Evolutionary conservation across 2,797 vertebrate genomes (phyloP).

Genomic region (Salmo trutta): DNA sequence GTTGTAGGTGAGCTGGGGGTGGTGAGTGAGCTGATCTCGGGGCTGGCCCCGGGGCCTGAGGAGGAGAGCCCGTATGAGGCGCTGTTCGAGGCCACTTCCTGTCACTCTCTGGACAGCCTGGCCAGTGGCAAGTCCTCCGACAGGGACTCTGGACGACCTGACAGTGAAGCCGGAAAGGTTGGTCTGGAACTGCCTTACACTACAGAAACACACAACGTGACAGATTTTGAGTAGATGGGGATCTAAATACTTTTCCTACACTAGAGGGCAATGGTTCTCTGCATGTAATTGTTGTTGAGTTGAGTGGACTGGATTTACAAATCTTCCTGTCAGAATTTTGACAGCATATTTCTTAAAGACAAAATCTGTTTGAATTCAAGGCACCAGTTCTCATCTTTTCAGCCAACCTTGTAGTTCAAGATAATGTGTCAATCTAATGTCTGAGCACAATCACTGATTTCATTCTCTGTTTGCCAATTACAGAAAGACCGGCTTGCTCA

Average conservation of each 20-base stretch:
- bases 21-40: slow-evolving; percentile 82
- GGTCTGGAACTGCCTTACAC: slow-evolving; percentile 9
- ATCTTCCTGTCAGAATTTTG: not conserved
- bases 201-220: not conserved
- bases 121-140: slow-evolving; percentile 93
- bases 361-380: not conserved
- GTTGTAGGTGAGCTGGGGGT: slow-evolving; percentile 81
- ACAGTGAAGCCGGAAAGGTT: slow-evolving; percentile 81
- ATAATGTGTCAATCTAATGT: not conserved
- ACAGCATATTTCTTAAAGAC: not conserved
- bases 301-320: not conserved
- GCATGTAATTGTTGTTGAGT: not conserved
- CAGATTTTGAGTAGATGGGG: no score
- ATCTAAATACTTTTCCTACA: slow-evolving; percentile 47
- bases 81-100: slow-evolving; percentile 91
- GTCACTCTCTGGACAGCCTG: slow-evolving; percentile 93
- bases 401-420: not conserved
- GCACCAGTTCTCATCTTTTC: not conserved
- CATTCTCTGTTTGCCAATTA: slow-evolving; percentile 12
- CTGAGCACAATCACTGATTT: not conserved
- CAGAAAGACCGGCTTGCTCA: slow-evolving; percentile 86
- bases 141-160: slow-evolving; percentile 83
- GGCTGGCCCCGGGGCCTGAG: slow-evolving; percentile 77
- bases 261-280: slow-evolving; percentile 66
- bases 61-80: slow-evolving; percentile 94